These are phyloP conservation scores for Cheirogaleus medius DNA, from an alignment of 2,113 vertebrate species.

Conservation along the genomic window DNA sequence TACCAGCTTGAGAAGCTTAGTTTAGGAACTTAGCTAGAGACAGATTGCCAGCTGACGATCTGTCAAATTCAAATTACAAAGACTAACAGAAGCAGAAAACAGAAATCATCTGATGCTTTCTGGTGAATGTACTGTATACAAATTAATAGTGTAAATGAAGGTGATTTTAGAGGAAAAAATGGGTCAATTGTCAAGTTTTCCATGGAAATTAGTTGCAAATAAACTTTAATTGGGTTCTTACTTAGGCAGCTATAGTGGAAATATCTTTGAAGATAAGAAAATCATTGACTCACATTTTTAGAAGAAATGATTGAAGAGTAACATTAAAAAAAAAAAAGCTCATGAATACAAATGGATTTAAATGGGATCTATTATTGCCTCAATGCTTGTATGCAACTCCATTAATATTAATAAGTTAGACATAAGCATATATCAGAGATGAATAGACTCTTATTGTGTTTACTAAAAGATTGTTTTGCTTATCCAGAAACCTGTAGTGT, in stretches of 20 bases:
- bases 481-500: conserved; percentile 48
- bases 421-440: conserved; percentile 59
- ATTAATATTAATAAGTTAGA: conserved; percentile 82
- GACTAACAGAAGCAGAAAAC: neutral
- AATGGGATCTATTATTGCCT: conserved; percentile 79
- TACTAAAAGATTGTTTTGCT: conserved; percentile 1
- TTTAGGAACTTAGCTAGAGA: neutral
- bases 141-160: conserved; percentile 36
- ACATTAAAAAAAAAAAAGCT: conserved; percentile 71
- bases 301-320: conserved; percentile 70
- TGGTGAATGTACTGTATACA: neutral
- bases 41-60: neutral
- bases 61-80: conserved; percentile 9
- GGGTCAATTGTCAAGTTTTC: conserved; percentile 23
- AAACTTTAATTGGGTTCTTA: conserved; percentile 31
- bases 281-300: conserved; percentile 5
- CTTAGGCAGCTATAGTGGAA: conserved; percentile 45
- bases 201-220: conserved; percentile 65
- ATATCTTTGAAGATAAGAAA: conserved; percentile 42
- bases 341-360: conserved; percentile 83
- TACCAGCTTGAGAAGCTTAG: neutral
- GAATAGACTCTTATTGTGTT: conserved; percentile 57
- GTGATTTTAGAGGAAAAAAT: neutral
- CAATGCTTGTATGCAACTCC: conserved; percentile 55
- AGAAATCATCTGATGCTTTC: neutral